A percentile compares a stretch with the other conserved stretches of the same genome.
Conservation (phyloP, 2,113 vertebrate species). For the Otocyon megalotis region DNA sequence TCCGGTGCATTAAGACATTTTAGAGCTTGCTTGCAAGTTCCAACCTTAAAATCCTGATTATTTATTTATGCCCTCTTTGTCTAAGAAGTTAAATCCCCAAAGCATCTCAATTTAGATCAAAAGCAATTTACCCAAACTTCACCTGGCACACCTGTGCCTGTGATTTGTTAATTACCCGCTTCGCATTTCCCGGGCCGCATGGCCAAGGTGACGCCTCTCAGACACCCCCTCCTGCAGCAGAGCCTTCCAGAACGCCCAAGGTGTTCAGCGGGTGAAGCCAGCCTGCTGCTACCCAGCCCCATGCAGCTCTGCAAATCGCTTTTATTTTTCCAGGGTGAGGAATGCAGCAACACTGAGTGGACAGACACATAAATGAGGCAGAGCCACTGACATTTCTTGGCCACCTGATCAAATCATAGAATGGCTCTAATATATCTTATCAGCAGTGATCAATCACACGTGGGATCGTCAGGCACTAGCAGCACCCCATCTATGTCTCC, state of each 20-base stretch:
- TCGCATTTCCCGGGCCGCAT: constrained; percentile 84
- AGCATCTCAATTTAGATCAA: constrained; percentile 93
- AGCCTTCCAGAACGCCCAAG: constrained; percentile 85
- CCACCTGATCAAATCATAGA: neutral
- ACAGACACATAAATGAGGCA: neutral
- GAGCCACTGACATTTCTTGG: constrained; percentile 64
- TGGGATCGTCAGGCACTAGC: neutral
- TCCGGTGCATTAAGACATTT: constrained; percentile 84
- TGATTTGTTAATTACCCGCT: constrained; percentile 89
- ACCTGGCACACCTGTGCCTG: constrained; percentile 90
- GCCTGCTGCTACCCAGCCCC: constrained; percentile 67
- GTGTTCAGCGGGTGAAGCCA: constrained; percentile 74
- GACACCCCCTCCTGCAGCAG: constrained; percentile 65
- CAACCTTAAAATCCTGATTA: constrained; percentile 85
- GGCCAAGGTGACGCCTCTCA: constrained; percentile 80
- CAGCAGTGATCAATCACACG: neutral
- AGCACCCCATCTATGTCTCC: neutral
- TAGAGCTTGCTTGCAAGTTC: constrained; percentile 83
- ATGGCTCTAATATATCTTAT: neutral
- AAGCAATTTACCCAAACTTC: constrained; percentile 89
- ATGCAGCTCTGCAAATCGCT: constrained; percentile 78
- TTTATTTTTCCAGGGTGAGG: constrained; percentile 68
- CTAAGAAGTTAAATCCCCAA: constrained; percentile 91
- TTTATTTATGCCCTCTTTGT: constrained; percentile 91
- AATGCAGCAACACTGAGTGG: neutral